phyloP scores from a whole-genome alignment of 1,140 invertebrate species.

The Medauroidea extradentata region DNA sequence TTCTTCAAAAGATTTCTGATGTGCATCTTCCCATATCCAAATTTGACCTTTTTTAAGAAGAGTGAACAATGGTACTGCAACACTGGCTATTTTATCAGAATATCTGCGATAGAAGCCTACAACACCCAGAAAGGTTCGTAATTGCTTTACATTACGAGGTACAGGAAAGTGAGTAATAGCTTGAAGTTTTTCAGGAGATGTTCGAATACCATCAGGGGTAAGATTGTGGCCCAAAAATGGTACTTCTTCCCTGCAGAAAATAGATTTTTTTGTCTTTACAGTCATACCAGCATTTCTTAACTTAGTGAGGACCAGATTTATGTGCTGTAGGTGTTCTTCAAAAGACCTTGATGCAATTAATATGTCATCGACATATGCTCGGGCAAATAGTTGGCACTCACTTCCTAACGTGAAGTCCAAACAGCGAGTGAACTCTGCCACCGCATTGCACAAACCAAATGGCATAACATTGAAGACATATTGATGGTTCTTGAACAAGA shows the following conservation, averaged over 20 bases:
- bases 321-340: conserved; percentile 24
- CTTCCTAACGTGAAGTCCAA: background rate
- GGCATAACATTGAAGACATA: conserved; percentile 35
- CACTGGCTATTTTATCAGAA: conserved; percentile 24
- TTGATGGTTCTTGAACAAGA: conserved; percentile 29
- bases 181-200: conserved; percentile 30
- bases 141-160: conserved; percentile 33
- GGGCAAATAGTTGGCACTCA: background rate
- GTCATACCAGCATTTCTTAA: conserved; percentile 25
- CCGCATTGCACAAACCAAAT: conserved; percentile 23
- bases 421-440: conserved; percentile 17
- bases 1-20: conserved; percentile 20
- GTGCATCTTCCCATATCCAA: conserved; percentile 16
- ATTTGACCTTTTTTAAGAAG: conserved; percentile 27
- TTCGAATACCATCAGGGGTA: conserved; percentile 24
- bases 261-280: conserved; percentile 25
- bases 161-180: conserved; percentile 25
- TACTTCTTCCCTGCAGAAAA: conserved; percentile 34
- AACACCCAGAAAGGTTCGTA: conserved; percentile 42
- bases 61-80: conserved; percentile 26
- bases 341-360: conserved; percentile 20
- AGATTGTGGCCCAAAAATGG: conserved; percentile 41
- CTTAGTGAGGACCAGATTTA: conserved; percentile 17
- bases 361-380: conserved; percentile 16
- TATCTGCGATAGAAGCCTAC: conserved; percentile 43